Percentiles rank a stretch among this genome's conserved stretches.
These are phyloP conservation scores for Ginglymostoma cirratum DNA, from an alignment of 2,113 vertebrate genomes.

Conservation along the genomic window DNA sequence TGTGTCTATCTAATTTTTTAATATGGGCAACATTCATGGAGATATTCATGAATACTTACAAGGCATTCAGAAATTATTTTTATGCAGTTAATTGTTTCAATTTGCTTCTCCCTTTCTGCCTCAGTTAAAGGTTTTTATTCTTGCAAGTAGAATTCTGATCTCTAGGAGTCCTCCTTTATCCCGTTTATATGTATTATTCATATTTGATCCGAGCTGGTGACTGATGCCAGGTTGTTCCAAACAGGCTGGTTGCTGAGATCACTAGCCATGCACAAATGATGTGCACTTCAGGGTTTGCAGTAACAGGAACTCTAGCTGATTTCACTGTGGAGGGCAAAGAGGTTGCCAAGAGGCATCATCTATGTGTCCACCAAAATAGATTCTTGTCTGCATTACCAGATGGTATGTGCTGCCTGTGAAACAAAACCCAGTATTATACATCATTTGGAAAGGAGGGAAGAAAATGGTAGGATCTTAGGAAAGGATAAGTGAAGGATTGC, in stretches of 20 bases:
- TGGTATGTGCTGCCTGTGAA: too few species aligned
- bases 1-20: background rate
- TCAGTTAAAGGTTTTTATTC: background rate
- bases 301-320: background rate
- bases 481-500: background rate
- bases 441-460: background rate
- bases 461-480: background rate
- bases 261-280: background rate
- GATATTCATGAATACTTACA: background rate
- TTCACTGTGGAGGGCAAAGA: background rate
- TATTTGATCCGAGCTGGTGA: background rate
- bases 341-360: background rate
- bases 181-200: background rate
- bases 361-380: background rate
- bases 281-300: background rate
- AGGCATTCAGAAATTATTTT: background rate
- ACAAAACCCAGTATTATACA: background rate
- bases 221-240: background rate
- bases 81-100: background rate
- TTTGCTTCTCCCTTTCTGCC: background rate
- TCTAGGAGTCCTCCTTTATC: background rate
- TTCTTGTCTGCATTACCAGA: background rate
- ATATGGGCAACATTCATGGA: background rate
- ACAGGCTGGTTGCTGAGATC: background rate
- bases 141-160: background rate